Conservation (phyloP, 2,888 invertebrate genomes). For the Scelioninae gen. 1 region DNA sequence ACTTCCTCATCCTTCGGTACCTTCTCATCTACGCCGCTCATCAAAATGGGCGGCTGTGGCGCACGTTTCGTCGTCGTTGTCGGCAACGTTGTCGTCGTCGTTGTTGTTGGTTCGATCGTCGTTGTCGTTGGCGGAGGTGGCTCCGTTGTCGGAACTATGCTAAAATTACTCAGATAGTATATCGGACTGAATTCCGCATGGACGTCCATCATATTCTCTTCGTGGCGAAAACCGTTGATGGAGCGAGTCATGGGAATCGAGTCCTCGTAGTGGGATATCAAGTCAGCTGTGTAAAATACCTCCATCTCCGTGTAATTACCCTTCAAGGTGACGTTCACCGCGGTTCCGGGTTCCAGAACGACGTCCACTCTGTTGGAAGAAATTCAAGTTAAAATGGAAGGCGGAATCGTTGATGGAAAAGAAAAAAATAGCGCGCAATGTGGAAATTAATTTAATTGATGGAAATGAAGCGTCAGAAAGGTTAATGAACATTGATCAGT, state of each 20-base stretch:
- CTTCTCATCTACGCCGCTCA: slow-evolving; percentile 72
- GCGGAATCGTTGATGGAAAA: no score
- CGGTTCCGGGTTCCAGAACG: slow-evolving; percentile 90
- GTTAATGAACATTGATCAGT: no score
- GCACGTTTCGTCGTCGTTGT: slow-evolving; percentile 55
- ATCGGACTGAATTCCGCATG: slow-evolving; percentile 90
- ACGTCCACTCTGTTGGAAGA: slow-evolving; percentile 86
- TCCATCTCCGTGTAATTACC: slow-evolving; percentile 91
- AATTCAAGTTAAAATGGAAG: background rate
- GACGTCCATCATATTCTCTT: slow-evolving; percentile 89
- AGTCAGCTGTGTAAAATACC: slow-evolving; percentile 89
- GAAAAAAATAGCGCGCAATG: no score
- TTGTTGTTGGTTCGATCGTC: slow-evolving; percentile 84
- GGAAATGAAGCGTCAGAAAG: no score
- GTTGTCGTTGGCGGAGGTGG: slow-evolving; percentile 85
- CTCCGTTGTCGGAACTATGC: slow-evolving; percentile 91
- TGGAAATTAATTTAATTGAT: no score
- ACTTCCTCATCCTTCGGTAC: slow-evolving; percentile 77
- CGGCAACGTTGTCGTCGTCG: slow-evolving; percentile 80
- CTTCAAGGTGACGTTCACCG: slow-evolving; percentile 91
- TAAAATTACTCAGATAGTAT: slow-evolving; percentile 91
- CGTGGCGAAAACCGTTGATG: slow-evolving; percentile 88
- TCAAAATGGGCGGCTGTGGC: slow-evolving; percentile 62
- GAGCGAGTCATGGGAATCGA: slow-evolving; percentile 86
- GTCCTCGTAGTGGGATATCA: slow-evolving; percentile 89